Percentiles rank a stretch among this genome's conserved stretches.
Conservation (phyloP, 2,888 invertebrate species). For the Dolomedes plantarius region DNA sequence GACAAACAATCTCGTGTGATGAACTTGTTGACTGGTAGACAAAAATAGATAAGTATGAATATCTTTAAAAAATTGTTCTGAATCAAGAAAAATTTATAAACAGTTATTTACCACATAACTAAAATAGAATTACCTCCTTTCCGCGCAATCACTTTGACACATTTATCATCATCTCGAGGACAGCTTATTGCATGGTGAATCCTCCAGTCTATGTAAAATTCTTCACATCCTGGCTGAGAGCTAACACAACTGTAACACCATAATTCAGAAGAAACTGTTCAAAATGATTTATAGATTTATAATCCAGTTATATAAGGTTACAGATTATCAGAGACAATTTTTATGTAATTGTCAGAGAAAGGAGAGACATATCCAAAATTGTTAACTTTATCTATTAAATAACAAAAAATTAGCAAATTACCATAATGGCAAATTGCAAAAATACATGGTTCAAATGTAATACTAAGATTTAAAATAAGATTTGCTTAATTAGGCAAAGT, state of each 20-base stretch:
- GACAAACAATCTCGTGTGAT: conserved; percentile 92
- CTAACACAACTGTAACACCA: conserved; percentile 94
- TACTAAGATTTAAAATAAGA: no score
- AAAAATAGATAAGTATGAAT: neutral
- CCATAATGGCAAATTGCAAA: no score
- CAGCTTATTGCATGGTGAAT: conserved; percentile 88
- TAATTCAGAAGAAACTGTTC: conserved; percentile 76
- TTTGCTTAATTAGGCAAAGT: no score
- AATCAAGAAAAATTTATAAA: neutral
- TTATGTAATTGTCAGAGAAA: no score
- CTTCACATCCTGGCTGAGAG: conserved; percentile 91
- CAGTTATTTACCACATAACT: neutral
- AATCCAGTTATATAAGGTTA: no score
- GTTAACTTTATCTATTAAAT: no score
- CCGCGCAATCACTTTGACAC: conserved; percentile 90
- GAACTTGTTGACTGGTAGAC: conserved; percentile 81
- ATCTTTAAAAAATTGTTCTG: neutral
- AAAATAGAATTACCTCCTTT: conserved; percentile 83
- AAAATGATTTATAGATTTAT: no score
- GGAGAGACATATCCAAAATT: no score
- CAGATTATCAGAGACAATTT: no score
- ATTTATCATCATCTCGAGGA: conserved; percentile 89
- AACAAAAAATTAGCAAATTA: no score
- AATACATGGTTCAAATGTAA: no score
- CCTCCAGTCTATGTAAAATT: conserved; percentile 86